phyloP scores from a whole-genome alignment of 2,797 vertebrate species.

The Megaceryle alcyon region DNA sequence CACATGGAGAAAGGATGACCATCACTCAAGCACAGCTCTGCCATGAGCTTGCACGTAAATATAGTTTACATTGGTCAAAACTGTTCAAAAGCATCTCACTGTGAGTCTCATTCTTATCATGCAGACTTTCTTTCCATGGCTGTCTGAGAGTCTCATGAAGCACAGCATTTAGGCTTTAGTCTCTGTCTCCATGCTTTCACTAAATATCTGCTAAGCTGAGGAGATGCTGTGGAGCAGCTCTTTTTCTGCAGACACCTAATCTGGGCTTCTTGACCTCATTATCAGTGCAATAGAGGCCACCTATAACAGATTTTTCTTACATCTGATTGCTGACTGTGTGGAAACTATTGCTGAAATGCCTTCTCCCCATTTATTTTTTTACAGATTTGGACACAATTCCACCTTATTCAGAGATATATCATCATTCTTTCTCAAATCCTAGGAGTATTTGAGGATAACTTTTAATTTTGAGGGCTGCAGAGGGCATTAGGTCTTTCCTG shows the following conservation, averaged over 20 bases:
- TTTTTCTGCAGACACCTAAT: background rate
- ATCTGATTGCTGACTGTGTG: background rate
- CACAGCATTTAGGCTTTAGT: background rate
- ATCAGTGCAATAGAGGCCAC: background rate
- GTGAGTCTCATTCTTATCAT: background rate
- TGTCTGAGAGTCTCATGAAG: background rate
- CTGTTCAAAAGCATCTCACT: background rate
- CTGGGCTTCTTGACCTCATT: conserved; percentile 10
- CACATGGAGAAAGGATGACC: background rate
- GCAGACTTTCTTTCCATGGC: background rate
- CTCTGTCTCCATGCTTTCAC: fast-evolving
- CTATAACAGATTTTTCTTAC: background rate
- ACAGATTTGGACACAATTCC: background rate
- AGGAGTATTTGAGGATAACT: background rate
- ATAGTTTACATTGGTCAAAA: background rate
- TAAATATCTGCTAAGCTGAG: background rate
- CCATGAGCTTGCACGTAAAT: background rate
- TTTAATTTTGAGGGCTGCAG: background rate
- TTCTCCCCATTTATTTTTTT: background rate
- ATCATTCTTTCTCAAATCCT: background rate
- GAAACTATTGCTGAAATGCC: background rate
- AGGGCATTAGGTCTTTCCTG: background rate
- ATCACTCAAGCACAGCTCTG: background rate
- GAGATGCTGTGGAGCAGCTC: background rate
- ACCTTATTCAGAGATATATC: background rate